Base-by-base conservation (phyloP, 2,888 invertebrate species). In the Opisthograptis luteolata region DNA sequence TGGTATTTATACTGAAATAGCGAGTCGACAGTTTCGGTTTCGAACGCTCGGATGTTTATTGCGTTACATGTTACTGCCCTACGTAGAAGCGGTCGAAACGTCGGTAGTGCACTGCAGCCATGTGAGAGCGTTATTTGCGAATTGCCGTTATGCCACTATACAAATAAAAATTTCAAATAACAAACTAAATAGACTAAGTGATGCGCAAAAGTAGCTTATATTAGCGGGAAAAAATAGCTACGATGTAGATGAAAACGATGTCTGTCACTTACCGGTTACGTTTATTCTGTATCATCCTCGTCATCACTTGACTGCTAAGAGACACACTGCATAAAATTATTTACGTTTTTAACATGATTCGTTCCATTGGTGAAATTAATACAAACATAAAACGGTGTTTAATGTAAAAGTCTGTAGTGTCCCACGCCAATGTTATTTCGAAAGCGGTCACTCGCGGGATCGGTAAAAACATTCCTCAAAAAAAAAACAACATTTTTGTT, bases 131-230 rank as follows among this genome's bases (percentile, higher is more conserved):
- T 66, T 64, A 39, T 60, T 68, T 68, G 66, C 65, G 59, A 58
- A 70, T 61, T 77, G 76, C 76, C 77, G 70, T 78, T 81, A 87
- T 88, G 87, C 87, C 88, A 88, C 81, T 85, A 87, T 88, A 87
- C 87, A 87, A 82, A 68, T 62, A 49, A 46, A 48, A 44, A 50
- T 57, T 48, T 59, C 70, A 64, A 66, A 61, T 61, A 71, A 68
- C 63, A 69, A 62, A 65, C 62, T 52, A 66, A 70, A 58, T 56
- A 61, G 67, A 48, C 58, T 58, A 65, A 67, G 37, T 9, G 68
- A 67, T 56, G 73, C 73, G 58, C 54, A 72, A 66, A 41, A 56
- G 41, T 54, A 32, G 53, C 42, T 56, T 43, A 34, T 47, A 47
- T 45, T 53, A 61, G 58, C 58, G 44, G 58, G 47, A 47, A 51